These are phyloP conservation scores for Austrofundulus limnaeus DNA, from an alignment of 2,113 vertebrate species.

Conservation along the genomic window DNA sequence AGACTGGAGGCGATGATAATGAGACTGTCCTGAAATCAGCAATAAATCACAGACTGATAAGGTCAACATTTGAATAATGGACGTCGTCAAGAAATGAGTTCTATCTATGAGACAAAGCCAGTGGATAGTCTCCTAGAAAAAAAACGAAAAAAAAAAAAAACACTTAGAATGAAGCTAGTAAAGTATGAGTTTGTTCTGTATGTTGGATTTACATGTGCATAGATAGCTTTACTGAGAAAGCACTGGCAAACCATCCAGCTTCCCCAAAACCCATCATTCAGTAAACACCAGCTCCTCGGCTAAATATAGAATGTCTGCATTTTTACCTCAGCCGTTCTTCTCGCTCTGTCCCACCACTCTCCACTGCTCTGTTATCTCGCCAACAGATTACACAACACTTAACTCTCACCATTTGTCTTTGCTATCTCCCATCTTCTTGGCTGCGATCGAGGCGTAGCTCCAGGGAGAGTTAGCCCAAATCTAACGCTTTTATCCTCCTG, in stretches of 20 bases:
- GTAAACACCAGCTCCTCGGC: slow-evolving; percentile 62
- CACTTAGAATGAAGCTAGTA: not conserved
- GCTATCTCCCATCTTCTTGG: slow-evolving; percentile 25
- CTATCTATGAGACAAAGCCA: slow-evolving; percentile 28
- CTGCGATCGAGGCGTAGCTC: not conserved
- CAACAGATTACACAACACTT: slow-evolving; percentile 10
- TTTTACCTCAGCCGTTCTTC: slow-evolving; percentile 49
- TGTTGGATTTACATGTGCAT: slow-evolving; percentile 19
- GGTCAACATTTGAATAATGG: slow-evolving; percentile 69
- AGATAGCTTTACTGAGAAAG: slow-evolving; percentile 35
- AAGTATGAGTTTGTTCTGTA: not conserved
- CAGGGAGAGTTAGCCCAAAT: slow-evolving; percentile 11
- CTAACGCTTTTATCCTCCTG: slow-evolving; percentile 27
- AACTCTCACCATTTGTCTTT: slow-evolving; percentile 9
- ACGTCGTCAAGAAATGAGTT: slow-evolving; percentile 53
- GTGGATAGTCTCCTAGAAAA: slow-evolving; percentile 15
- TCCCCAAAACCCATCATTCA: slow-evolving; percentile 26
- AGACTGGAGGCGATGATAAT: slow-evolving; percentile 42
- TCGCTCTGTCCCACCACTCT: slow-evolving; percentile 28
- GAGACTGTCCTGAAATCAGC: slow-evolving; percentile 38
- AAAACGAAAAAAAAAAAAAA: no score
- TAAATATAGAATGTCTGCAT: slow-evolving; percentile 67
- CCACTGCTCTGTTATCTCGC: slow-evolving; percentile 19
- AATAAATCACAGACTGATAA: slow-evolving; percentile 67
- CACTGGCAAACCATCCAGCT: slow-evolving; percentile 30